Conservation (phyloP, 2,888 invertebrate genomes). For the Scotopteryx bipunctaria region DNA sequence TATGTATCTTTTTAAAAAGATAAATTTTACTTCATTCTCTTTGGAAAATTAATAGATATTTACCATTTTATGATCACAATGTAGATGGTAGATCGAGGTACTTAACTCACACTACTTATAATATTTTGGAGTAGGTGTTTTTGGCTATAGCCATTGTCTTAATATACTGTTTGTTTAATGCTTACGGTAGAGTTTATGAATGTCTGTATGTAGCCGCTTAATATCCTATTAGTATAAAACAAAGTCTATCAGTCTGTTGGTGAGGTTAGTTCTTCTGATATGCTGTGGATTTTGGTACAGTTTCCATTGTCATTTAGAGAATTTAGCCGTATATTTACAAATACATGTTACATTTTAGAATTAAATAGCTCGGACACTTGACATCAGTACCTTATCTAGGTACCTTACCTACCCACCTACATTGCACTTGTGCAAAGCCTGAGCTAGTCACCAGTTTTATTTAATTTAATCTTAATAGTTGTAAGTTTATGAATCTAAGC, state of each 20-base stretch:
- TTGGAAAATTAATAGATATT: neutral
- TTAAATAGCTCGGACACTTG: no score
- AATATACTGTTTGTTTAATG: neutral
- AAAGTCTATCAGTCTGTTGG: no score
- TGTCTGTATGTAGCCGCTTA: neutral
- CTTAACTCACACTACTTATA: neutral
- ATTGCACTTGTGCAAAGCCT: neutral
- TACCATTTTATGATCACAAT: neutral
- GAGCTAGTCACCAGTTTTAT: neutral
- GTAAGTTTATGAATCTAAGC: constrained; percentile 12
- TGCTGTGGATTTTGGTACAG: no score
- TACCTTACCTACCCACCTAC: no score
- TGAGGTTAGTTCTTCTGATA: no score
- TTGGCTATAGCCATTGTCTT: neutral
- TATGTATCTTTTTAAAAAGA: neutral
- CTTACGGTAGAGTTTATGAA: neutral
- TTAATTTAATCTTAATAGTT: neutral
- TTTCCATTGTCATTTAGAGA: no score
- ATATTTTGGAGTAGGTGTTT: neutral
- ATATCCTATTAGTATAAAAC: no score
- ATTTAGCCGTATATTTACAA: no score
- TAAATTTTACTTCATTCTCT: no score
- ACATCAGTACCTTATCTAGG: no score
- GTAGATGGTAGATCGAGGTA: neutral
- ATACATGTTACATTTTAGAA: no score